Conservation (phyloP, 2,113 vertebrate species). For the Tetrao urogallus region DNA sequence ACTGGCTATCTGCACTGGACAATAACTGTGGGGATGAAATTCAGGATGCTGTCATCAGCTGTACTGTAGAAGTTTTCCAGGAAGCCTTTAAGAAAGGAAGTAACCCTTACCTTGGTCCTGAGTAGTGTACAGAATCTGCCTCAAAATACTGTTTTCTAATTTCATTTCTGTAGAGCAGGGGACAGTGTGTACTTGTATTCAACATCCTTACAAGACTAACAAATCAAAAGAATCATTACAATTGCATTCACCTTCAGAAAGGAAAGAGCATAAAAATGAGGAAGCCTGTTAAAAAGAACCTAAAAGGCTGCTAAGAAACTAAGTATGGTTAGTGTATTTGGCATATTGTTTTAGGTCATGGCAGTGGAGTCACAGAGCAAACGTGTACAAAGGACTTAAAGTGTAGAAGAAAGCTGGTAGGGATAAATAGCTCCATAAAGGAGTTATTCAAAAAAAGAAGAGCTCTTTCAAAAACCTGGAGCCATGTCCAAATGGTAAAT, state of each 20-base stretch:
- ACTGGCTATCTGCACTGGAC: neutral
- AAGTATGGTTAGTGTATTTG: neutral
- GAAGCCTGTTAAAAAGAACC: neutral
- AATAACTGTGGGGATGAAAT: neutral
- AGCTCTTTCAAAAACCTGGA: neutral
- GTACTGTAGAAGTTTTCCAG: neutral
- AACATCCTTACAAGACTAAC: neutral
- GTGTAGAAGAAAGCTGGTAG: neutral
- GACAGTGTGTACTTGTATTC: neutral
- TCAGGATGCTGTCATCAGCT: neutral
- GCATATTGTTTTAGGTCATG: neutral
- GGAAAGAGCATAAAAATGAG: neutral
- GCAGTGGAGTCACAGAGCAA: neutral
- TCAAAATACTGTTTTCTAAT: neutral
- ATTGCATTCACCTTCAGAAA: neutral
- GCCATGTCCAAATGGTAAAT: neutral
- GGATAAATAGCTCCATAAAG: neutral
- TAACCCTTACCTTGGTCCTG: neutral
- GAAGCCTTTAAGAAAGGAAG: neutral
- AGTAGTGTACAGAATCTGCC: neutral
- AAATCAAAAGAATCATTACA: neutral
- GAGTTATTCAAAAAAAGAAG: neutral
- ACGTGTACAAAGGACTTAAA: neutral
- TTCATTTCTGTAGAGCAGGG: neutral
- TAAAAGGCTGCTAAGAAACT: neutral